Evolutionary conservation across 2,113 vertebrate genomes (phyloP), one percentile per base, ranked within the genome.

Genomic region (Bufo gargarizans): DNA sequence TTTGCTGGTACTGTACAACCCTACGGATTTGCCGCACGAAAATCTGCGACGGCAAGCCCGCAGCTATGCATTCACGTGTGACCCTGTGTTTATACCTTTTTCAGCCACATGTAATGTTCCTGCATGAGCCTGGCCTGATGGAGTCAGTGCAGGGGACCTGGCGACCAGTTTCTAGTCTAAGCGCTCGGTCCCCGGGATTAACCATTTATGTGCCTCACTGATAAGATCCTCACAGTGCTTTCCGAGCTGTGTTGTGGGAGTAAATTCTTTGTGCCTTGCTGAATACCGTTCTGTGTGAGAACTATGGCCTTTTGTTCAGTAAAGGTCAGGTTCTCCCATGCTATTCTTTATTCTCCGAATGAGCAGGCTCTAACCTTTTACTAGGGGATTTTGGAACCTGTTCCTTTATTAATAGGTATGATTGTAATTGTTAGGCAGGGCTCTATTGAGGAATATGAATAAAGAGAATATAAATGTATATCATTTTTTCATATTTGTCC

Each of bases 191-290:
- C n/a, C 77, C 45, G 1, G 9, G 10, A 9, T 67, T 83, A 65
- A 82, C 80, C 47, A 49, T 67, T 82, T 50, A 9, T 82, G 80
- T 13, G 43, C 80, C 3, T 1, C 19, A 49, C 43, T 65, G 80
- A 82, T 82, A 82, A 65, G 9, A 82, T 49, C 4, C 11, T 9
- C 6, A 82, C 43, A 65, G 47, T 82, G 59, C 50, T 45, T n/a
- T 82, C 67, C 58, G 22, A 20, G 69, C 61, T 14, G 74, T 22
- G 55, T 65, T 78, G 85, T 86, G 85, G 85, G 85, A 86, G 85
- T 86, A 19, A 86, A 65, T 86, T 65, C 85, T 86, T 50, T 86
- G 85, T 85, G 69, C 84, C 1, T n/a, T 49, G 72, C 74, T 65
- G 85, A 86, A 77, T 86, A 65, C 45, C 61, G 43, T 59, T 58